Evolutionary conservation across 2,888 invertebrate genomes (phyloP).

Genomic region (Drosophila atroscutellata): DNA sequence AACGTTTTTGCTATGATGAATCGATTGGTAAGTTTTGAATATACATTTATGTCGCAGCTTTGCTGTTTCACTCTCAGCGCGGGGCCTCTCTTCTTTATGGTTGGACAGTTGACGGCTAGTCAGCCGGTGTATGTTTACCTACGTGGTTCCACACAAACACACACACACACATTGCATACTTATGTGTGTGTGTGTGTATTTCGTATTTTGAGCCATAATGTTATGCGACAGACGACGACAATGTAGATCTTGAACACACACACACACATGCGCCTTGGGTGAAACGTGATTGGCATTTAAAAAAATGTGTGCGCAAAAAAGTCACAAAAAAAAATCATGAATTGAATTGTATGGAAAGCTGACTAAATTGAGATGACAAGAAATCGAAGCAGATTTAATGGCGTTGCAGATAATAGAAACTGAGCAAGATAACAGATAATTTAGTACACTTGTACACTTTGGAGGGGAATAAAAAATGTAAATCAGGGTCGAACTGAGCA

Average conservation of each 20-base stretch:
- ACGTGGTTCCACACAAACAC: constrained; percentile 28
- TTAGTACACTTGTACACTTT: background rate
- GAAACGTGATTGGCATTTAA: constrained; percentile 66
- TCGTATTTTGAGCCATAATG: constrained; percentile 29
- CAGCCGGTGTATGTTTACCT: constrained; percentile 55
- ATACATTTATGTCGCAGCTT: constrained; percentile 31
- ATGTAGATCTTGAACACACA: constrained; percentile 64
- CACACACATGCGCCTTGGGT: constrained; percentile 46
- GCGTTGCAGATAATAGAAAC: background rate
- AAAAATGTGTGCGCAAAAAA: constrained; percentile 36
- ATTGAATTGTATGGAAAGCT: constrained; percentile 24
- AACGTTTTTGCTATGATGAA: constrained; percentile 90
- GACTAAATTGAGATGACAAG: constrained; percentile 9
- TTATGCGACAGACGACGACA: constrained; percentile 50
- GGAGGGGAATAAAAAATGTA: background rate
- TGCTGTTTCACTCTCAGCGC: constrained; percentile 14
- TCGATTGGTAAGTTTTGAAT: constrained; percentile 86
- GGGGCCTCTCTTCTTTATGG: constrained; percentile 21
- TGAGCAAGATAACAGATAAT: background rate
- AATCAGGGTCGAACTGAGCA: constrained; percentile 15
- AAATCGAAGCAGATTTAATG: constrained; percentile 11
- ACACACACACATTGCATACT: background rate
- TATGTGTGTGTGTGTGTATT: constrained; percentile 12
- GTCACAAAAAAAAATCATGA: constrained; percentile 21
- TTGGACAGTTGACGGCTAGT: constrained; percentile 47